Evolutionary conservation across 23 tunicate species (phyloP).

Genomic region (Corella eumyota): DNA sequence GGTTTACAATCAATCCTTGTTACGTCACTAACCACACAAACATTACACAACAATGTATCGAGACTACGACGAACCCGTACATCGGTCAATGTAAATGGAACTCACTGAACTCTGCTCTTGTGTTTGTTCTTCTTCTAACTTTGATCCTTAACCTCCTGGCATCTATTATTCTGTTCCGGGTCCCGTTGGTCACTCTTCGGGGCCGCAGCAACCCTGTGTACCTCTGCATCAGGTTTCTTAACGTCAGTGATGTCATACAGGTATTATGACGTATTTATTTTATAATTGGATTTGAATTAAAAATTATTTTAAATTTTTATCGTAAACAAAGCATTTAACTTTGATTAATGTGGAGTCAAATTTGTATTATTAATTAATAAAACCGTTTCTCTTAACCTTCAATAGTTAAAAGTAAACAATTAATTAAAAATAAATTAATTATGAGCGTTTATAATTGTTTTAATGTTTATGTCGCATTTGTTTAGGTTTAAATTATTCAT

Average conservation of each 20-base stretch:
- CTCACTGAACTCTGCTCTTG: slow-evolving; percentile 31
- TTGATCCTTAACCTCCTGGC: slow-evolving; percentile 48
- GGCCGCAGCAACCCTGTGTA: slow-evolving; percentile 94
- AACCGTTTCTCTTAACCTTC: too few species aligned
- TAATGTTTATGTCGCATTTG: too few species aligned
- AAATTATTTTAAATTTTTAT: not conserved
- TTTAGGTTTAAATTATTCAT: too few species aligned
- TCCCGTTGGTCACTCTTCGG: slow-evolving; percentile 59
- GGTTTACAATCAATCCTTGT: too few species aligned
- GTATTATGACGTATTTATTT: too few species aligned
- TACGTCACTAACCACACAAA: too few species aligned
- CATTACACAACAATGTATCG: too few species aligned
- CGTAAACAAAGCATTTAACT: not conserved
- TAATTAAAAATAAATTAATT: too few species aligned
- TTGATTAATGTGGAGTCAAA: not conserved
- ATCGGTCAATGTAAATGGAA: slow-evolving; percentile 69
- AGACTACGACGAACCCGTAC: slow-evolving; percentile 13
- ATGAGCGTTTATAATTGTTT: too few species aligned
- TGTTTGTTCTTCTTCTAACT: slow-evolving; percentile 16
- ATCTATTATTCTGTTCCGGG: slow-evolving; percentile 64
- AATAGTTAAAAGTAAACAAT: too few species aligned
- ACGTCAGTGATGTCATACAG: slow-evolving; percentile 60
- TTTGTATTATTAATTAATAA: not conserved
- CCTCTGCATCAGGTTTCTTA: slow-evolving; percentile 75
- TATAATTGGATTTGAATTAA: not conserved